phyloP scores from a whole-genome alignment of 2,113 vertebrate genomes.

The Andinoacara biseriatus region DNA sequence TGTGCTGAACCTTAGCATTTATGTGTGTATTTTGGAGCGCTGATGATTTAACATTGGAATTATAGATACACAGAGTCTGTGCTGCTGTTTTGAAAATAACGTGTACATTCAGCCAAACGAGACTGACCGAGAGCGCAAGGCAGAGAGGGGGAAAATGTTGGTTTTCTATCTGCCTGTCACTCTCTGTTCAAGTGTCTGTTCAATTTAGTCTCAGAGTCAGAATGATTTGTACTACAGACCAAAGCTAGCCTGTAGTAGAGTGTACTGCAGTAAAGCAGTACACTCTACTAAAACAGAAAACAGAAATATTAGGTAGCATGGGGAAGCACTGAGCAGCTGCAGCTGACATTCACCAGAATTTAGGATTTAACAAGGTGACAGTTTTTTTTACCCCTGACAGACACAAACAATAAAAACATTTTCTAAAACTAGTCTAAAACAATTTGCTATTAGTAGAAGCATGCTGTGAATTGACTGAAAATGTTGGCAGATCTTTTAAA shows the following conservation, averaged over 20 bases:
- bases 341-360: background rate
- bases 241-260: slow-evolving; percentile 32
- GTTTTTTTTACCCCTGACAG: background rate
- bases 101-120: slow-evolving; percentile 37
- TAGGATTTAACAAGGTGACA: background rate
- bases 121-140: slow-evolving; percentile 55
- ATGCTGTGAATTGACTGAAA: background rate
- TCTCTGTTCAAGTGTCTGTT: slow-evolving; percentile 59
- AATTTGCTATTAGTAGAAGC: background rate
- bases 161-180: slow-evolving; percentile 64
- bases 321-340: background rate
- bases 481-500: background rate
- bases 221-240: slow-evolving; percentile 49
- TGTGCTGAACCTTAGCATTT: background rate
- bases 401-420: background rate
- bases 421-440: background rate
- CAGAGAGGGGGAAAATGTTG: slow-evolving; percentile 23
- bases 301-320: slow-evolving; percentile 1
- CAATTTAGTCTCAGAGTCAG: slow-evolving; percentile 61
- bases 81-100: slow-evolving; percentile 55
- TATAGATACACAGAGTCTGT: slow-evolving; percentile 29
- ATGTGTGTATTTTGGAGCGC: slow-evolving; percentile 26
- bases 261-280: slow-evolving; percentile 17
- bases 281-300: background rate
- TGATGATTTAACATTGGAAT: slow-evolving; percentile 40